These are phyloP conservation scores for Xiphydria camelus DNA, from an alignment of 2,888 invertebrate species.

Conservation along the genomic window DNA sequence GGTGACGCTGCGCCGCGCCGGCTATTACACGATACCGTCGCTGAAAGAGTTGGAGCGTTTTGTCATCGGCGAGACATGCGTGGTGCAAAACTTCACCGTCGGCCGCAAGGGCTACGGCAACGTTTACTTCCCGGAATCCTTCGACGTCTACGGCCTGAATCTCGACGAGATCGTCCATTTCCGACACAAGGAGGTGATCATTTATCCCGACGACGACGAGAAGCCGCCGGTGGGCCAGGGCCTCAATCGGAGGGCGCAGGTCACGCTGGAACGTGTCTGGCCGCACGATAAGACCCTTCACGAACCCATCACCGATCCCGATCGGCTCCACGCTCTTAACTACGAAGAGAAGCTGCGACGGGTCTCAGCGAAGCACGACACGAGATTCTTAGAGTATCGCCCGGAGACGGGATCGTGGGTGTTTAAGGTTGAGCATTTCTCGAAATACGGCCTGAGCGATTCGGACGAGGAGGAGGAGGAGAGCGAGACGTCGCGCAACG, in stretches of 20 bases:
- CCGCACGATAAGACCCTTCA: conserved; percentile 85
- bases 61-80: conserved; percentile 73
- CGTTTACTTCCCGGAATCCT: conserved; percentile 80
- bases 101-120: conserved; percentile 91
- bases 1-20: conserved; percentile 74
- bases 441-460: conserved; percentile 88
- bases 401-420: conserved; percentile 98
- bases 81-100: conserved; percentile 84
- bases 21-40: conserved; percentile 90
- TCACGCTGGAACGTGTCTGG: conserved; percentile 93
- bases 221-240: conserved; percentile 89
- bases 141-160: conserved; percentile 84
- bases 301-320: conserved; percentile 77
- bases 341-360: conserved; percentile 84
- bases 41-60: conserved; percentile 78
- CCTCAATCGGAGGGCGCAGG: conserved; percentile 87
- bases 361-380: conserved; percentile 84
- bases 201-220: conserved; percentile 87
- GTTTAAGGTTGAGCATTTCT: conserved; percentile 92
- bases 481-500: too few relatives aligned
- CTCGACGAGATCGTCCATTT: conserved; percentile 89
- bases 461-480: conserved; percentile 81
- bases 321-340: conserved; percentile 77
- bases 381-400: conserved; percentile 91
- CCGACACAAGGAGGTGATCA: conserved; percentile 89